Percentiles rank a stretch among this genome's conserved stretches.
These are phyloP conservation scores for Drosophila arawakana DNA, from an alignment of 1,140 invertebrate genomes.

Conservation along the genomic window DNA sequence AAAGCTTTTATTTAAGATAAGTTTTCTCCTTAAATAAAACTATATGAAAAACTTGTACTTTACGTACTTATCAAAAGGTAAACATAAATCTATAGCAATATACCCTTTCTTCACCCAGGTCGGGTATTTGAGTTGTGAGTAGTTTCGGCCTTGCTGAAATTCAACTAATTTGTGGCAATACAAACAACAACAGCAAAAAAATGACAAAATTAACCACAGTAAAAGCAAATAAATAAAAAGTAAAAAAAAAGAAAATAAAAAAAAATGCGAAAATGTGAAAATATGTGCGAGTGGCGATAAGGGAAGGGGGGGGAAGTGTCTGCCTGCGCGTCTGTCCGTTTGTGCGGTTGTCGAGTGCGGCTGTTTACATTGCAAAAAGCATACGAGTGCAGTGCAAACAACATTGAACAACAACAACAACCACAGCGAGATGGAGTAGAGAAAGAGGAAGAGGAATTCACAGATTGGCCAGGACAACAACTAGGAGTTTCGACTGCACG, in stretches of 20 bases:
- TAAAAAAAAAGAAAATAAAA: constrained; percentile 41
- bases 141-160: constrained; percentile 51
- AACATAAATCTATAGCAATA: too few relatives aligned
- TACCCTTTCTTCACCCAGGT: too few relatives aligned
- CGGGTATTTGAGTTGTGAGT: too few relatives aligned
- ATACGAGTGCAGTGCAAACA: constrained; percentile 79
- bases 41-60: too few relatives aligned
- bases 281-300: constrained; percentile 54
- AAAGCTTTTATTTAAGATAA: too few relatives aligned
- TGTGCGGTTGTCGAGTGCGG: constrained; percentile 24
- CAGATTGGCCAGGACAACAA: constrained; percentile 61
- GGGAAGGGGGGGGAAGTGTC: constrained; percentile 1
- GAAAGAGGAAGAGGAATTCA: constrained; percentile 21
- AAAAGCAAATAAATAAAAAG: constrained; percentile 71
- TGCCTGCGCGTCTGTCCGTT: neutral
- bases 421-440: constrained; percentile 5
- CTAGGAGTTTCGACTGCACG: constrained; percentile 51
- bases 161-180: constrained; percentile 71
- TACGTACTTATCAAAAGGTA: too few relatives aligned
- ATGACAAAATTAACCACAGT: constrained; percentile 70
- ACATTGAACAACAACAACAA: constrained; percentile 46
- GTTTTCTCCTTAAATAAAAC: too few relatives aligned
- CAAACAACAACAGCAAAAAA: constrained; percentile 40
- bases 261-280: constrained; percentile 56
- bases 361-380: constrained; percentile 83